Evolutionary conservation across 2,797 vertebrate species (phyloP).

Genomic region (Halcyon smyrnensis): DNA sequence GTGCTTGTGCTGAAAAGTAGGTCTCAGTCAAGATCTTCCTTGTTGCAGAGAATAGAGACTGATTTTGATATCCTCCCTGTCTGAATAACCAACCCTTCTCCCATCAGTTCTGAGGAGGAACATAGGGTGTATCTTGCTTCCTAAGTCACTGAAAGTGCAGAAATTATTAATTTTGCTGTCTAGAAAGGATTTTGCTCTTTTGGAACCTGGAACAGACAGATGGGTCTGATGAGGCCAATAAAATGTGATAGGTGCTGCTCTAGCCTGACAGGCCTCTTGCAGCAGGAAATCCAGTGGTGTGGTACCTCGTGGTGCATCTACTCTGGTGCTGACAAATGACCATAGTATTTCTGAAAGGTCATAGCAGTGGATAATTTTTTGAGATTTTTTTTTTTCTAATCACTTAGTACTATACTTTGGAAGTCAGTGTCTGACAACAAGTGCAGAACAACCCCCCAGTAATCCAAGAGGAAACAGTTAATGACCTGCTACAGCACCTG

Average conservation of each 20-base stretch:
- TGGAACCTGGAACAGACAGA: not conserved
- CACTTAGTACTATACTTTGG: not conserved
- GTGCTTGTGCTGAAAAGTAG: constrained; percentile 13
- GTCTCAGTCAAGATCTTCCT: not conserved
- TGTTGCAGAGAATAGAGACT: not conserved
- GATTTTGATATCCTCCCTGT: not conserved
- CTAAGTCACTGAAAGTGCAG: not conserved
- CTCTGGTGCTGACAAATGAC: not conserved
- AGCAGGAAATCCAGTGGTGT: not conserved
- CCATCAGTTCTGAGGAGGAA: not conserved
- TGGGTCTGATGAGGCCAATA: not conserved
- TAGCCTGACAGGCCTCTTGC: not conserved
- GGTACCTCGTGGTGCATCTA: not conserved
- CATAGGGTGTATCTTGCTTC: not conserved
- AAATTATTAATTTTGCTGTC: not conserved
- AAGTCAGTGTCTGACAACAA: not conserved
- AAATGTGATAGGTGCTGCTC: not conserved
- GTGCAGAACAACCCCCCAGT: no score
- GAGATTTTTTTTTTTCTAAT: not conserved
- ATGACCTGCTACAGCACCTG: no score
- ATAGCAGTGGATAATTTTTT: not conserved
- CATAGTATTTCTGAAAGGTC: not conserved
- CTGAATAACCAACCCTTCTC: not conserved
- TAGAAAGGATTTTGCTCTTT: not conserved
- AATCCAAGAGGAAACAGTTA: no score